phyloP scores from a whole-genome alignment of 2,113 vertebrate species.

The Brachypodius melanocephalos region DNA sequence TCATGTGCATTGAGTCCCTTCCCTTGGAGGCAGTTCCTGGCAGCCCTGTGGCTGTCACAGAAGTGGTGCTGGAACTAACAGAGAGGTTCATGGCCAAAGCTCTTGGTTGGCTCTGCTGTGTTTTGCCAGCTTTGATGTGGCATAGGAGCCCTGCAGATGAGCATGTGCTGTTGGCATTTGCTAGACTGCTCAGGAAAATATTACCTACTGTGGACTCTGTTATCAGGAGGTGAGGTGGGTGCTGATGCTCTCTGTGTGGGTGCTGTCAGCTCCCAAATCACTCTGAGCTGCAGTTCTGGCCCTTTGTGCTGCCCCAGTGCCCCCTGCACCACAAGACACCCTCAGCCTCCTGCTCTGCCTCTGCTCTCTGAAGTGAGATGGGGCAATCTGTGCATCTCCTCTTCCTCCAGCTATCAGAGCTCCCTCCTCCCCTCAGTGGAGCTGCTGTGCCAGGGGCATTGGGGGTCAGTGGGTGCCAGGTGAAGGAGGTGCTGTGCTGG shows the following conservation, averaged over 20 bases:
- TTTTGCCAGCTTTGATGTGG: background rate
- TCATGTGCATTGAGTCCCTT: background rate
- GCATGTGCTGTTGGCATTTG: background rate
- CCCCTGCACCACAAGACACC: background rate
- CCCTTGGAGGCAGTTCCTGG: accelerated
- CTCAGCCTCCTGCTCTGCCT: background rate
- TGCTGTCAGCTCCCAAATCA: background rate
- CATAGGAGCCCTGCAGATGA: background rate
- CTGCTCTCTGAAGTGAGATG: background rate
- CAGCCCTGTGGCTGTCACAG: background rate
- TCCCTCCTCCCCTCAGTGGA: background rate
- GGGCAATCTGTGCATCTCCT: background rate
- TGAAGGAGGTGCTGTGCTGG: background rate
- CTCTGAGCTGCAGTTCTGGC: background rate
- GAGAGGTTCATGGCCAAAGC: background rate
- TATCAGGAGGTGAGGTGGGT: background rate
- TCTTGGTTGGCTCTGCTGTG: background rate
- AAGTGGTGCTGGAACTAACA: accelerated
- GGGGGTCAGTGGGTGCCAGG: background rate
- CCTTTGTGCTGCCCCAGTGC: background rate
- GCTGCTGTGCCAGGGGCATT: background rate
- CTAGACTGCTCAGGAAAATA: background rate
- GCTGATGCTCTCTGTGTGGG: background rate
- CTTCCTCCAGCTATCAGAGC: background rate
- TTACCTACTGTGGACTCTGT: accelerated